Percentiles rank a stretch among this genome's conserved stretches.
phyloP scores from a whole-genome alignment of 1,140 invertebrate species.

The Lucilia sericata region DNA sequence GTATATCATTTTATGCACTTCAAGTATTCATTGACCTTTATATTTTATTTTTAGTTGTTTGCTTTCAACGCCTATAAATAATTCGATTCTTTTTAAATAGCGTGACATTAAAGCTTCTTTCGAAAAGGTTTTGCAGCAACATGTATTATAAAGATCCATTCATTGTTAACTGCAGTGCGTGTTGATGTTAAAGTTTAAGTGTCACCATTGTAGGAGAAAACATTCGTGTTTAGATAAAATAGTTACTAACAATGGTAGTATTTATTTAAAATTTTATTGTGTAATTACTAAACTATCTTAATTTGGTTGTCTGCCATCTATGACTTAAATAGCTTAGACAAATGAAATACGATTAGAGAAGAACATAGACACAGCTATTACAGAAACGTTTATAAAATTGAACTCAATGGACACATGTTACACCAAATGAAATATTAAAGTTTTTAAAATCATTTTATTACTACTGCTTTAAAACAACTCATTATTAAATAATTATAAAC shows the following conservation, averaged over 20 bases:
- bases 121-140: not conserved
- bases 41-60: not conserved
- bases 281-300: not conserved
- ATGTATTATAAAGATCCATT: not conserved
- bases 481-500: no score
- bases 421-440: no score
- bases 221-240: not conserved
- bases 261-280: not conserved
- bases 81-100: not conserved
- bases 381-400: no score
- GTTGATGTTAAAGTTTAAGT: not conserved
- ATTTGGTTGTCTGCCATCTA: not conserved
- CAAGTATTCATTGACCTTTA: not conserved
- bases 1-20: not conserved
- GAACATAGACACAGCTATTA: not conserved
- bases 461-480: no score
- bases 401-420: no score
- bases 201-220: not conserved
- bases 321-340: not conserved
- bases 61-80: not conserved
- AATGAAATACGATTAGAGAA: not conserved
- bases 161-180: not conserved
- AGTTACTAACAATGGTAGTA: not conserved
- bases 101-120: constrained; percentile 9
- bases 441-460: no score